Percentiles rank a stretch among this genome's conserved stretches.
phyloP scores from a whole-genome alignment of 1,140 invertebrate species.

The Dreissena rostriformis region DNA sequence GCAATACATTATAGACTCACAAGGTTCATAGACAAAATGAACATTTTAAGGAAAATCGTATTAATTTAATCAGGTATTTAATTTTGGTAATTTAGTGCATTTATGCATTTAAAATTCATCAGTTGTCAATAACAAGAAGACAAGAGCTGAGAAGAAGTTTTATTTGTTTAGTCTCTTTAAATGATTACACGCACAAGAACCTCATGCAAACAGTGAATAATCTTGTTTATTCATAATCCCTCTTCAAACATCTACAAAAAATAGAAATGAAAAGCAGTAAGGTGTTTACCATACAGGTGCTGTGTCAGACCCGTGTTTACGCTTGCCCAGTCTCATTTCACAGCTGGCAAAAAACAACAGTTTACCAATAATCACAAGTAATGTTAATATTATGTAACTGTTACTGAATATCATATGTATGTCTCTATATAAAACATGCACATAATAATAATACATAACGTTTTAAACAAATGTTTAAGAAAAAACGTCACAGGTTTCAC shows the following conservation, averaged over 20 bases:
- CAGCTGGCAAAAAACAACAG: conserved; percentile 75
- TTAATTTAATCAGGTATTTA: neutral
- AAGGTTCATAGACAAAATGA: neutral
- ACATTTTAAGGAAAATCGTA: neutral
- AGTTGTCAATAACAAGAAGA: too few species aligned
- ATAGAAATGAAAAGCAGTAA: too few species aligned
- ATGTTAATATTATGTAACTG: neutral
- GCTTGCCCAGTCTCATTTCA: conserved; percentile 88
- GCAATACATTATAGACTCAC: conserved; percentile 82
- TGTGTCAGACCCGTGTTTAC: conserved; percentile 75
- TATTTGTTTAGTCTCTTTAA: neutral
- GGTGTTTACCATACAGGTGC: conserved; percentile 74
- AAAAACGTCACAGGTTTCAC: too few species aligned
- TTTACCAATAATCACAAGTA: neutral
- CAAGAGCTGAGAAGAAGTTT: too few species aligned
- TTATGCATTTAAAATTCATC: neutral
- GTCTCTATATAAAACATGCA: too few species aligned
- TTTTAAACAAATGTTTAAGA: too few species aligned
- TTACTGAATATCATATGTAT: too few species aligned
- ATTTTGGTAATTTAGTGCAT: neutral
- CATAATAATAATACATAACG: too few species aligned
- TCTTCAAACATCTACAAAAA: too few species aligned
- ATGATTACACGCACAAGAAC: neutral
- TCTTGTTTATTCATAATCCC: too few species aligned
- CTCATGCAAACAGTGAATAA: too few species aligned